Conservation (phyloP, 2,888 invertebrate species). For the Hypercompe scribonia region DNA sequence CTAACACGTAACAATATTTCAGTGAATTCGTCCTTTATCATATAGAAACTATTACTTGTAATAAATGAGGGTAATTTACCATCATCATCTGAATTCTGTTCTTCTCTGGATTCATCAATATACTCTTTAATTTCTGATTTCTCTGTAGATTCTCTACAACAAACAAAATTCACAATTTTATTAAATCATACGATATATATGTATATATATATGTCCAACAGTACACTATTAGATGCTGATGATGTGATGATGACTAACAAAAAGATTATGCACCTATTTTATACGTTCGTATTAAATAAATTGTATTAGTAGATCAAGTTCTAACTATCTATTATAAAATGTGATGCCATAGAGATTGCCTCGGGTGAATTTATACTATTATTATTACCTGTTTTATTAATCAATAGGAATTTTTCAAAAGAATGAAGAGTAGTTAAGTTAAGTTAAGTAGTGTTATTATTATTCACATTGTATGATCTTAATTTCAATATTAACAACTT, state of each 20-base stretch:
- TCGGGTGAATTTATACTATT: neutral
- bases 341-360: neutral
- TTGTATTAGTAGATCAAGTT: neutral
- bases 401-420: neutral
- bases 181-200: no score
- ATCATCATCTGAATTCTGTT: slow-evolving; percentile 78
- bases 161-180: neutral
- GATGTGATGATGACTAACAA: no score
- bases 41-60: neutral
- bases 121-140: slow-evolving; percentile 64
- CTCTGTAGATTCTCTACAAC: slow-evolving; percentile 69
- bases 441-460: no score
- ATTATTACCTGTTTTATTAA: neutral
- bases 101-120: slow-evolving; percentile 69
- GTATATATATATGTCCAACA: no score
- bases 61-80: slow-evolving; percentile 50
- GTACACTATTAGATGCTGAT: no score
- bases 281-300: neutral
- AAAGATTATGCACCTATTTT: neutral
- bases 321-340: neutral
- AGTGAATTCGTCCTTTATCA: no score
- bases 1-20: no score
- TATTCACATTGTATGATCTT: neutral
- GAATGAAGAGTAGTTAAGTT: neutral
- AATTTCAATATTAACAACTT: neutral